Base-by-base conservation (phyloP, 2,888 invertebrate species). In the Zootermopsis nevadensis region DNA sequence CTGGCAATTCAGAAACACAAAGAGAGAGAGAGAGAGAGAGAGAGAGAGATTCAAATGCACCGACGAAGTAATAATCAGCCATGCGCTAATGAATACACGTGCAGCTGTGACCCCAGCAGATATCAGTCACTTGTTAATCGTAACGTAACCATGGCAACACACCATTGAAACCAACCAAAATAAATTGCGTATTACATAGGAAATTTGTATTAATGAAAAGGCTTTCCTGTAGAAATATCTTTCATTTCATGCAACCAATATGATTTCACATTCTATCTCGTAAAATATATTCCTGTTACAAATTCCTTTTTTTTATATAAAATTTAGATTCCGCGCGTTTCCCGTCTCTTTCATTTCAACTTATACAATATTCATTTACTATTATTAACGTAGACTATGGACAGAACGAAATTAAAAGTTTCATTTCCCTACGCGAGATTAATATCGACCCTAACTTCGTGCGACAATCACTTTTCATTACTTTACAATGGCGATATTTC, bases 401-500 rank as follows among this genome's bases (percentile, higher is more conserved):
- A n/a, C 10, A n/a, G 60, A 27, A 27, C 60, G 60, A 60, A 60
- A 60, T 60, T 0, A 12, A 60, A 60, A 6, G 27, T 27, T n/a
- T 6, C n/a, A 60, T 6, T 60, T 60, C 10, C 38, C 12, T 55
- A 19, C 6, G 6, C 55, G n/a, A 27, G 60, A 60, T 27, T 8
- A 60, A n/a, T 60, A 27, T 60, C n/a, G n/a, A 27, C 60, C 27
- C 60, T 60, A 60, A 60, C 60, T n/a, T 60, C 60, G n/a, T n/a
- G n/a, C n/a, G n/a, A n/a, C 19, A 48, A 48, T 48, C 15, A 60
- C 27, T n/a, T 27, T 60, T 60, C 10, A 24, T 6, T 3, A 27
- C 4, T n/a, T n/a, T 2, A 6, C 7, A 27, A n/a, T 19, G 15
- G 15, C 24, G 24, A 60, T 8, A 15, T 60, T 12, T n/a, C 4